Evolutionary conservation across 2,888 invertebrate genomes (phyloP), one percentile per base, ranked within the genome.

Genomic region (Trichogramma evanescens): DNA sequence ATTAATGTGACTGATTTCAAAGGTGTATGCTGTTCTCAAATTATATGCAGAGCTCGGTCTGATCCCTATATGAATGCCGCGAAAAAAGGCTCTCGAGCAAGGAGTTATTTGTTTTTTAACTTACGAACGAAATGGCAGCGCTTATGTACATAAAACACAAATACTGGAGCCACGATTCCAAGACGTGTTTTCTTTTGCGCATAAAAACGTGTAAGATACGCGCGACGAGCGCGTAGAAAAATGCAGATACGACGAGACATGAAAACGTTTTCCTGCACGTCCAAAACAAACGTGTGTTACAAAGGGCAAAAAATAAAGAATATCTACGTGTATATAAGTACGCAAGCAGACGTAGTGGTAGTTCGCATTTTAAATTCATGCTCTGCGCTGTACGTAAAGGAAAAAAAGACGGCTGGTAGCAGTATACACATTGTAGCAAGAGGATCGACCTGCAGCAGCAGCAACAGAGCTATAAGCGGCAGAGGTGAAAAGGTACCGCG

Each of bases 321-420:
- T 26, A 26, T 26, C 26, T 2, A 26, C 26, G 3, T 3, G 26
- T 26, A 26, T 26, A 26, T 26, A 26, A 26, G 26, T 26, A 26
- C 26, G 26, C 26, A 2, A 26, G 26, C 26, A 26, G 3, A 26
- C 26, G 26, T 26, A 26, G 63, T 63, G 59, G 62, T 56, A 53
- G 51, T 66, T 67, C 70, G 72, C 70, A 68, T 73, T 72, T 70
- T 62, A 69, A 71, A 73, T 73, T 73, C 73, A 72, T 71, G 70
- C 65, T 63, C 65, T 59, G 54, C 56, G 56, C 48, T 2, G 59
- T 60, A 63, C 56, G 54, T 63, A 49, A 45, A 51, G 50, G 53
- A 26, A 52, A 59, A 59, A 42, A 51, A 54, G 50, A 54, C 48
- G 52, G 40, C 51, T 48, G 45, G 45, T 59, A 51, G 57, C 43